Conservation (phyloP, 2,888 invertebrate species). For the Pristionchus maxplancki region DNA sequence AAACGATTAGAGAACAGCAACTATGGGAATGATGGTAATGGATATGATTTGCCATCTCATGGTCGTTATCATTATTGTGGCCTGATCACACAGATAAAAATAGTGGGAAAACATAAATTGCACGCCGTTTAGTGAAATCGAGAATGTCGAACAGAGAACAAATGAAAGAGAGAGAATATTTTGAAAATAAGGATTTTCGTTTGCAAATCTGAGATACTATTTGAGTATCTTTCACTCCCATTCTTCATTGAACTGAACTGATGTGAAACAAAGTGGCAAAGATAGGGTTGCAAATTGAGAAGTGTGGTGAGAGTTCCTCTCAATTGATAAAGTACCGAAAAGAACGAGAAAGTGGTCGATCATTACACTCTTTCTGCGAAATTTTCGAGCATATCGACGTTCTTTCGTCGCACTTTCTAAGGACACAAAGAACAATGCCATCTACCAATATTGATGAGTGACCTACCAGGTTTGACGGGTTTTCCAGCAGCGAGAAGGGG, state of each 20-base stretch:
- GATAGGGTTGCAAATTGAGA: not conserved
- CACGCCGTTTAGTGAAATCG: not conserved
- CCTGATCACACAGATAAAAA: not conserved
- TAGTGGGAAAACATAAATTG: not conserved
- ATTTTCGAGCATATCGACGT: not conserved
- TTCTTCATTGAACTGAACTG: not conserved
- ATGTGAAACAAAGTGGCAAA: not conserved
- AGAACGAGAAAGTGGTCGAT: not conserved
- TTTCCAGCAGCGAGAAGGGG: conserved; percentile 45
- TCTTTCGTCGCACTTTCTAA: not conserved
- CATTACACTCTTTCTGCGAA: not conserved
- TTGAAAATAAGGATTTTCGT: not conserved
- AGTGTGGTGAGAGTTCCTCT: not conserved
- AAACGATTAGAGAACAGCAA: too few relatives aligned
- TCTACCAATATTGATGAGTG: not conserved
- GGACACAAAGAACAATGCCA: not conserved
- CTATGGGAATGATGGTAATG: too few relatives aligned
- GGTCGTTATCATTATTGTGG: not conserved
- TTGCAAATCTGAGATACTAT: not conserved
- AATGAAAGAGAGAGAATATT: not conserved
- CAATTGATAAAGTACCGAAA: not conserved
- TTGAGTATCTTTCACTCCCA: not conserved
- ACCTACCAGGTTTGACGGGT: conserved; percentile 50
- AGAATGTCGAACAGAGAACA: not conserved
- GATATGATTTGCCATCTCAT: not conserved